Base-by-base conservation (phyloP, 2,113 vertebrate genomes). In the Periophthalmus modestus region DNA sequence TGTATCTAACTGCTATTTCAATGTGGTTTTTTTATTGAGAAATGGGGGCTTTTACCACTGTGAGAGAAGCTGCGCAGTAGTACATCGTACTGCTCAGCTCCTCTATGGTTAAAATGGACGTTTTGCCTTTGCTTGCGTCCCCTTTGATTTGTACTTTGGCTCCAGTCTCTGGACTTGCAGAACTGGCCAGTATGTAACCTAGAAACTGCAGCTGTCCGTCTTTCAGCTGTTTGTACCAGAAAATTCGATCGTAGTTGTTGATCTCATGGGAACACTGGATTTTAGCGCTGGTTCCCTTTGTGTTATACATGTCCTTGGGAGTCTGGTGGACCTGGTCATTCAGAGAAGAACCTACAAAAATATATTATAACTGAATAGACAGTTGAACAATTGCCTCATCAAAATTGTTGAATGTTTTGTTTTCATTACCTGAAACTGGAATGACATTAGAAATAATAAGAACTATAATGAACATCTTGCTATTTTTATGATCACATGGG, bases 41-140 rank as follows among this genome's bases (percentile, higher is more conserved):
- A 69, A 28, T 28, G 18, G n/a, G 16, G 10, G 46, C 18, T 19
- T 24, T 52, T 10, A 23, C 7, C 74, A 77, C 66, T 78, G 80
- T 81, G 79, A 46, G 50, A 66, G 71, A 73, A 63, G 69, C 80
- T 73, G 74, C 74, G 67, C 80, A 82, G 72, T 78, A 82, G 48
- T 82, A 82, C 14, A 74, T 48, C 10, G 68, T 72, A 62, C 36
- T 78, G 50, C 62, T 68, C 15, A 59, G 55, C n/a, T 36, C 7
- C 19, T 77, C 15, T 58, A 67, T 50, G 10, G 69, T 77, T 72
- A 77, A 72, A 2, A 13, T 72, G 23, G 16, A 48, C 2, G 0
- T 77, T 65, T 67, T 0, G 18, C 13, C 39, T 39, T 71, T 48
- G 34, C 9, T 7, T 6, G 69, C 69, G 18, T 10, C 46, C 2